Evolutionary conservation across 2,797 vertebrate genomes (phyloP).

Genomic region (Peromyscus eremicus): DNA sequence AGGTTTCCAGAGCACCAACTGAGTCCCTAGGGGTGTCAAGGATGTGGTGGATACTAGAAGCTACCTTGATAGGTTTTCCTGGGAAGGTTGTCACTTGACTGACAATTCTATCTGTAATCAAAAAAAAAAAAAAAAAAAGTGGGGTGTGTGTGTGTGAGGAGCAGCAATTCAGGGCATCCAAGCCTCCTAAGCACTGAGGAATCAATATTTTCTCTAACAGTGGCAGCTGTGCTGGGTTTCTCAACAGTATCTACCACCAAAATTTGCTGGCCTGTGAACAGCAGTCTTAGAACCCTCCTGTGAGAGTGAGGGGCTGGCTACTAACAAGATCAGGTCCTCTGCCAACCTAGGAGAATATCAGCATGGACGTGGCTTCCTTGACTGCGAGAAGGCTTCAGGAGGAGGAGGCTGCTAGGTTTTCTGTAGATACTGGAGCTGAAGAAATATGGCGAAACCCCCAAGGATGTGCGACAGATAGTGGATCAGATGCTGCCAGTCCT

Average conservation of each 20-base stretch:
- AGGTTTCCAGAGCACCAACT: not conserved
- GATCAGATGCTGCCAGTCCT: not conserved
- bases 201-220: not conserved
- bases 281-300: not conserved
- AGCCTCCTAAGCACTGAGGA: not conserved
- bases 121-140: not conserved
- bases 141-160: not conserved
- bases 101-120: not conserved
- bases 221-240: not conserved
- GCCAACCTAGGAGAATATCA: not conserved
- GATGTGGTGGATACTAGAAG: not conserved
- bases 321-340: constrained; percentile 13
- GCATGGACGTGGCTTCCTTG: not conserved
- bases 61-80: not conserved
- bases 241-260: not conserved
- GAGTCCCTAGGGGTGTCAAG: not conserved
- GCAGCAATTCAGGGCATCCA: not conserved
- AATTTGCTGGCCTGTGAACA: not conserved
- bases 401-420: not conserved
- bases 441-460: not conserved
- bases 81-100: not conserved
- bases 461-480: not conserved
- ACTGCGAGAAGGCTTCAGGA: not conserved
- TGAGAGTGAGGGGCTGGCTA: not conserved
- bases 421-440: not conserved